phyloP scores from a whole-genome alignment of 2,113 vertebrate genomes.

The Saguinus midas region DNA sequence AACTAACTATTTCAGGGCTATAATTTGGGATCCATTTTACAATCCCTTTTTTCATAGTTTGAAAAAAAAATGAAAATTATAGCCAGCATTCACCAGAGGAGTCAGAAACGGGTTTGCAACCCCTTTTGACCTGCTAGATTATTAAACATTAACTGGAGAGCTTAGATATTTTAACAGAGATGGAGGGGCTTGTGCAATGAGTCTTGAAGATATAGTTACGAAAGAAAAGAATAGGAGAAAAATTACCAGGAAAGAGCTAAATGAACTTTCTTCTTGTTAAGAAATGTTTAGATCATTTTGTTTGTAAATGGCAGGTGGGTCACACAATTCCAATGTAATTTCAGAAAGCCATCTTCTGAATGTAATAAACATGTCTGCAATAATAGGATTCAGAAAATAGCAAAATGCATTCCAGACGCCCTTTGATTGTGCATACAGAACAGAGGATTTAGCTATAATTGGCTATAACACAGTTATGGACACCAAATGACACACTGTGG shows the following conservation, averaged over 20 bases:
- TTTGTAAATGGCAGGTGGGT: conserved; percentile 59
- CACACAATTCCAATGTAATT: conserved; percentile 73
- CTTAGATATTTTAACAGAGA: background rate
- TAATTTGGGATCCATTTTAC: conserved; percentile 13
- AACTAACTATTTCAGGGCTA: background rate
- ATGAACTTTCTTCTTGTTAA: conserved; percentile 50
- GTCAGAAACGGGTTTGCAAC: background rate
- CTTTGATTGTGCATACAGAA: conserved; percentile 74
- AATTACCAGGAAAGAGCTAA: background rate
- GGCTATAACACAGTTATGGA: conserved; percentile 53
- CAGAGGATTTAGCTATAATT: conserved; percentile 68
- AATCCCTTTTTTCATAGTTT: background rate
- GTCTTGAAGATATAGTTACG: background rate
- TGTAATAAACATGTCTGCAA: conserved; percentile 68
- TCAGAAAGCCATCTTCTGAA: conserved; percentile 72
- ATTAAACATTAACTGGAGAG: conserved; percentile 18
- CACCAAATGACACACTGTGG: conserved; percentile 35
- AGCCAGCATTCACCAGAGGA: background rate
- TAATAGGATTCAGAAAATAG: conserved; percentile 74
- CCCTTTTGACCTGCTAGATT: background rate
- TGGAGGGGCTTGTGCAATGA: background rate
- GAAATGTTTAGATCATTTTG: conserved; percentile 53
- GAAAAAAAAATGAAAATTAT: background rate
- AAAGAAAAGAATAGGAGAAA: background rate
- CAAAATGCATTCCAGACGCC: conserved; percentile 74